These are phyloP conservation scores for Carduelis carduelis DNA, from an alignment of 2,797 vertebrate species.

Conservation along the genomic window DNA sequence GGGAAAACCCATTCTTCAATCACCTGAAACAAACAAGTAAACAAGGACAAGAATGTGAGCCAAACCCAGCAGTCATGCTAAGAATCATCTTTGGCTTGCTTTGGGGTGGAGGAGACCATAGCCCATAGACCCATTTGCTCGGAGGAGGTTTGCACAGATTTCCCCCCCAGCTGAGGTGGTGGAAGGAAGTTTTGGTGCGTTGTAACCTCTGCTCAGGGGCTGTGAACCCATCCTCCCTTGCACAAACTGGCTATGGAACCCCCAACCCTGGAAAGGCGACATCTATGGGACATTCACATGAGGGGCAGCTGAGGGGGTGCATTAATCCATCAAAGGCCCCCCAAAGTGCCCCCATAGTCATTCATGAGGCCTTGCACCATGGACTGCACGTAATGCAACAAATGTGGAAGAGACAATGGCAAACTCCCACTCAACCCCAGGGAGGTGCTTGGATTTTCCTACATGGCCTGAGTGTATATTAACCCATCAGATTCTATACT, in stretches of 20 bases:
- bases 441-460: background rate
- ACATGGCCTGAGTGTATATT: background rate
- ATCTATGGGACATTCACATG: background rate
- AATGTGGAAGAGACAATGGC: background rate
- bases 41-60: background rate
- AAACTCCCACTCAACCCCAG: background rate
- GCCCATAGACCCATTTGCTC: background rate
- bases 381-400: background rate
- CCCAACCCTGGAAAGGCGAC: background rate
- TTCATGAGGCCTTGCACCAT: background rate
- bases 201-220: background rate
- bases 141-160: background rate
- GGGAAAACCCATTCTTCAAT: background rate
- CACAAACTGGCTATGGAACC: background rate
- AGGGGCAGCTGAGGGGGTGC: background rate
- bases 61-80: background rate
- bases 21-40: background rate
- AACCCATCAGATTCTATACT: background rate
- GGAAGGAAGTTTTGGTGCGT: background rate
- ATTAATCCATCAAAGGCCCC: background rate
- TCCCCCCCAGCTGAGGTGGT: rapidly evolving
- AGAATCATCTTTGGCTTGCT: background rate
- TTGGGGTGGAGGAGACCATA: background rate
- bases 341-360: background rate
- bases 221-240: background rate